Percentiles rank a stretch among this genome's conserved stretches.
phyloP scores from a whole-genome alignment of 2,797 vertebrate species.

The Anomalospiza imberbis region DNA sequence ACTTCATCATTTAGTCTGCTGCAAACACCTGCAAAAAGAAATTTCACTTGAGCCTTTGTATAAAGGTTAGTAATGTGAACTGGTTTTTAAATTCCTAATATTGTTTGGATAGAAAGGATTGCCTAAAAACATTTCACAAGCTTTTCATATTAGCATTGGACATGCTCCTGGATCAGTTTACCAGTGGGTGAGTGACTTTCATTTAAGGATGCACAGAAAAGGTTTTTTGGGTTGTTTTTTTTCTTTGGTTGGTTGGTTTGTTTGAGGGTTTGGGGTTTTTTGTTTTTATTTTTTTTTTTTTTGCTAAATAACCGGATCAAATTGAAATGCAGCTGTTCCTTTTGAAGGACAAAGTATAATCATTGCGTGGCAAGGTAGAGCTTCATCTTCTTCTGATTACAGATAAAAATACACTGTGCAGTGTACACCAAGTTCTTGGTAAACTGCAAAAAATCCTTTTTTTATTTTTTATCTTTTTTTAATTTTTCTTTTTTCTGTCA shows the following conservation, averaged over 20 bases:
- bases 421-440: neutral
- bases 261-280: neutral
- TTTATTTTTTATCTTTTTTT: too few species aligned
- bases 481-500: neutral
- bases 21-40: constrained; percentile 46
- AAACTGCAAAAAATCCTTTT: neutral
- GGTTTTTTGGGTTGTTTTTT: neutral
- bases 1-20: constrained; percentile 55
- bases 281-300: neutral
- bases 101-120: constrained; percentile 70
- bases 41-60: constrained; percentile 70
- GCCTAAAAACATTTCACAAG: constrained; percentile 75
- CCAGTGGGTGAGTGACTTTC: constrained; percentile 57
- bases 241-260: too few species aligned
- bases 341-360: constrained; percentile 24
- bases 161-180: constrained; percentile 26
- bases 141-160: constrained; percentile 55
- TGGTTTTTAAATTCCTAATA: constrained; percentile 59
- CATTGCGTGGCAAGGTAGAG: constrained; percentile 3
- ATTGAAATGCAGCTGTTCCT: constrained; percentile 23
- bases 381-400: constrained; percentile 20
- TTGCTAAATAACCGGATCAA: constrained; percentile 7
- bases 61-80: constrained; percentile 64
- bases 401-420: neutral
- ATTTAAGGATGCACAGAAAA: constrained; percentile 49